Base-by-base conservation (phyloP, 2,888 invertebrate species). In the Actias luna region DNA sequence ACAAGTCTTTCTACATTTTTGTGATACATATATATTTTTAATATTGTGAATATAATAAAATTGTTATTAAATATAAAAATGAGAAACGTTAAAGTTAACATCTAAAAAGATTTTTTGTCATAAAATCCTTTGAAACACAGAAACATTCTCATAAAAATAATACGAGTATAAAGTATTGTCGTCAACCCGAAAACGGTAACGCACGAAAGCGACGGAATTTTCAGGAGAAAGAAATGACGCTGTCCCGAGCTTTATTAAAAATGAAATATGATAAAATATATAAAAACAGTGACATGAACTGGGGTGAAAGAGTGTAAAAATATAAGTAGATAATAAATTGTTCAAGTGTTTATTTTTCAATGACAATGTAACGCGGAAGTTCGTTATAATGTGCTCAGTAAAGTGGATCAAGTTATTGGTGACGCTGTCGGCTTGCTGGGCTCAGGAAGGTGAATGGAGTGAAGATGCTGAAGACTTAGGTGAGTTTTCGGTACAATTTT, bases 391-490 rank as follows among this genome's bases (percentile, higher is more conserved):
- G 92, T 88, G 87, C 73, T 83, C 85, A 65, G 88, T 90, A 70
- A 88, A 88, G 87, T 89, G 89, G 87, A 71, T 88, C 64, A 82
- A 82, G 74, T 69, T 92, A 74, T 64, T 90, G 66, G 83, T 92
- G 79, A 84, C 91, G 83, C 80, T 92, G 69, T 87, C 89, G 33
- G 89, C 87, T 25, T 88, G 89, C 78, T 89, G 89, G 84, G 92
- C 92, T 58, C 91, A 92, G 71, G 92, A 92, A 63, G 91, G 91
- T 29, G 92, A 92, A 74, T 92, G 92, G 92, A 92, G 90, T 59
- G 92, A 92, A 67, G 92, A 92, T 67, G 92, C 92, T 14, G 92
- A 92, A 69, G 92, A 92, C 61, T 76, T 92, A 60, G 92, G 92
- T 92, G 72, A 85, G 88, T 65, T 58, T 16, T 61, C 14, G n/a